Percentiles rank a stretch among this genome's conserved stretches.
Evolutionary conservation across 2,113 vertebrate species (phyloP).

Genomic region (Ramphastos sulfuratus): DNA sequence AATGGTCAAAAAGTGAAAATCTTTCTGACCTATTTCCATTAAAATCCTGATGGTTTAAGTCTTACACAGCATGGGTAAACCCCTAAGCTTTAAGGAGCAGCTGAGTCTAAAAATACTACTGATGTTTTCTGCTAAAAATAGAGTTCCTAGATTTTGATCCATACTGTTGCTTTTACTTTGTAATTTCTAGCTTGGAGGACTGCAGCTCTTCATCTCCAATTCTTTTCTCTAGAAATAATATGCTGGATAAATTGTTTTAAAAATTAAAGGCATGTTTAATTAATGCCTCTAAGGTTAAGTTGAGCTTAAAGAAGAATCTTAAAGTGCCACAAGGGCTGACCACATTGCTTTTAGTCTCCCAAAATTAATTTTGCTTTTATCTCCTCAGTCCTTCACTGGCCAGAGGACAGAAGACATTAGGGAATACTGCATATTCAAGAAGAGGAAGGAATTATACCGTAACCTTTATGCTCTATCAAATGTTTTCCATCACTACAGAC

Average conservation of each 20-base stretch:
- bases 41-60: not conserved
- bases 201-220: not conserved
- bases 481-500: not conserved
- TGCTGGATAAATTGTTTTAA: not conserved
- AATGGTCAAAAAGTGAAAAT: not conserved
- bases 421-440: not conserved
- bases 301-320: not conserved
- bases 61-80: not conserved
- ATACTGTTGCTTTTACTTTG: not conserved
- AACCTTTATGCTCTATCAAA: not conserved
- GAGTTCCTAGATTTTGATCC: not conserved
- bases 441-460: not conserved
- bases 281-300: not conserved
- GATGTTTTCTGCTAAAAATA: not conserved
- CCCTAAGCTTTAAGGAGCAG: not conserved
- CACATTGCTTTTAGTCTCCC: not conserved
- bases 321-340: not conserved
- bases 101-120: not conserved
- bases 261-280: not conserved
- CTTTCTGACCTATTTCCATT: not conserved
- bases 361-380: not conserved
- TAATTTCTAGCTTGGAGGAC: not conserved
- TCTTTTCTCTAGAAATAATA: not conserved
- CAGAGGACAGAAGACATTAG: not conserved
- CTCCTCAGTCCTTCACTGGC: not conserved